Conservation (phyloP, 2,113 vertebrate species). For the Ictalurus punctatus region DNA sequence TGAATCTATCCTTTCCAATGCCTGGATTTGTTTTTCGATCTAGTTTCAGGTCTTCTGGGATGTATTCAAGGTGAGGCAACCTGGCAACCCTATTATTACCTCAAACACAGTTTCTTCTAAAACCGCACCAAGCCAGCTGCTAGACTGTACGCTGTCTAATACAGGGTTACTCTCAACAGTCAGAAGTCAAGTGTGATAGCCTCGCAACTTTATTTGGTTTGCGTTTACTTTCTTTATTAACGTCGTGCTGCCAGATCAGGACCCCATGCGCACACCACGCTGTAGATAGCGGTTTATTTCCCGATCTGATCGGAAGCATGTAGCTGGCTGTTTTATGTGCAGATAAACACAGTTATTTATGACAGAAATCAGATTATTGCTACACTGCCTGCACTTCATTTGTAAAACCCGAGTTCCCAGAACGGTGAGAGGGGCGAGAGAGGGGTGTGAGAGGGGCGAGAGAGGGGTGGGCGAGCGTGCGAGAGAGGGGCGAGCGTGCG, state of each 20-base stretch:
- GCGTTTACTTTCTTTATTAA: background rate
- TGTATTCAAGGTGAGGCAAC: background rate
- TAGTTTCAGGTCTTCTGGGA: background rate
- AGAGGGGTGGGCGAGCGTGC: rapidly evolving
- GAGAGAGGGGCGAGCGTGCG: background rate
- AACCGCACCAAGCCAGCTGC: background rate
- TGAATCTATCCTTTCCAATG: no score
- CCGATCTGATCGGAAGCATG: background rate
- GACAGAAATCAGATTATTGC: background rate
- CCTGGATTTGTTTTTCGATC: background rate
- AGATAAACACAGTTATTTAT: constrained; percentile 48
- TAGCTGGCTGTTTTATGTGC: constrained; percentile 18
- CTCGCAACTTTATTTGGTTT: background rate
- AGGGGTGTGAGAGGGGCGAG: background rate
- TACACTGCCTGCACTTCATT: background rate
- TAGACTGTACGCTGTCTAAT: background rate
- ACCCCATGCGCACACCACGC: background rate
- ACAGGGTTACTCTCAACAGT: background rate
- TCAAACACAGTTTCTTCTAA: background rate
- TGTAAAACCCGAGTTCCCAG: background rate
- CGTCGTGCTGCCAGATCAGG: background rate
- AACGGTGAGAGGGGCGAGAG: background rate
- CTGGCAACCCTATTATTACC: background rate
- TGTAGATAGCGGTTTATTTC: background rate
- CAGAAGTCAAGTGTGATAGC: background rate